Percentiles rank a stretch among this genome's conserved stretches.
These are phyloP conservation scores for Pardalotus punctatus DNA, from an alignment of 2,113 vertebrate genomes.

Conservation along the genomic window DNA sequence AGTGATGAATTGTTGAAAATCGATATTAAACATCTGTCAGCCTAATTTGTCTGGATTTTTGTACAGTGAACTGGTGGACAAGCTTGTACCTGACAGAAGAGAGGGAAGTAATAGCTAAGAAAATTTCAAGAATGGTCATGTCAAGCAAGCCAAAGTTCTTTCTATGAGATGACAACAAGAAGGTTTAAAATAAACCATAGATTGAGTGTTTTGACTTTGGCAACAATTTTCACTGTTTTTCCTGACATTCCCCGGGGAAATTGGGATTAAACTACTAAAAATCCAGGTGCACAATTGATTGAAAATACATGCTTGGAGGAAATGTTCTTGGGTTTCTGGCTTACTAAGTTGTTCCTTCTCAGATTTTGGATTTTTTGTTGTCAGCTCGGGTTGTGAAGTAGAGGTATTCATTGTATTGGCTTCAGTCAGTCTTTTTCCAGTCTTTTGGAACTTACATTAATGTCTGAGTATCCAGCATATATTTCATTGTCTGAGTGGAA, in stretches of 20 bases:
- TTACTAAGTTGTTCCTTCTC: background rate
- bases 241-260: background rate
- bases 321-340: background rate
- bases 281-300: background rate
- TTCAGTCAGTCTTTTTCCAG: background rate
- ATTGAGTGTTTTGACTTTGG: background rate
- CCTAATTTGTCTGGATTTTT: background rate
- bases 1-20: background rate
- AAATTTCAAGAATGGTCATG: background rate
- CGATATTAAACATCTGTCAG: background rate
- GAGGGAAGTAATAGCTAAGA: background rate
- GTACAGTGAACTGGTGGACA: background rate
- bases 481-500: background rate
- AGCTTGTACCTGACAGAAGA: background rate
- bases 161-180: background rate
- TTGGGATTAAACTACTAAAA: background rate
- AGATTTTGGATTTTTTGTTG: background rate
- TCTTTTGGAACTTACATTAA: background rate
- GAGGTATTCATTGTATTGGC: background rate
- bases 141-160: background rate
- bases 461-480: background rate
- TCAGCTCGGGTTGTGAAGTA: background rate
- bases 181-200: background rate
- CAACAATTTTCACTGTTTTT: background rate
- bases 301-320: background rate